These are phyloP conservation scores for Aeoliscus strigatus DNA, from an alignment of 2,797 vertebrate genomes.

Conservation along the genomic window DNA sequence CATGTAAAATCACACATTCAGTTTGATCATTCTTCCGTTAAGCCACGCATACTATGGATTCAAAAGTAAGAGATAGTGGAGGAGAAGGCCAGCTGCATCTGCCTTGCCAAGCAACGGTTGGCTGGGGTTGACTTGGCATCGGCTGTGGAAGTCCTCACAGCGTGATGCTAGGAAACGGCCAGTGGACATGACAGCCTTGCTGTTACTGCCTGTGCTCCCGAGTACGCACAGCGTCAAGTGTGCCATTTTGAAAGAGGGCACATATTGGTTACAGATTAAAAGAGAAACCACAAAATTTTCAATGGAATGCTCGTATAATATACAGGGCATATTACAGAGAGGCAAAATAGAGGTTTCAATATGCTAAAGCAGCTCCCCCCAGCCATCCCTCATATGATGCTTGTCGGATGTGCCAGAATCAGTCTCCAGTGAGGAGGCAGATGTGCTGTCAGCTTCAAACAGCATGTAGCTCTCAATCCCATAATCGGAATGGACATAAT, in stretches of 20 bases:
- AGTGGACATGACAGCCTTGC: slow-evolving; percentile 80
- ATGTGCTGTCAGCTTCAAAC: slow-evolving; percentile 87
- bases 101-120: slow-evolving; percentile 69
- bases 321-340: slow-evolving; percentile 53
- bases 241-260: slow-evolving; percentile 58
- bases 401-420: slow-evolving; percentile 87
- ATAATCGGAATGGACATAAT: slow-evolving; percentile 89
- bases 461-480: slow-evolving; percentile 80
- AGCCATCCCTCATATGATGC: slow-evolving; percentile 79
- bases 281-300: not conserved
- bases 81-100: slow-evolving; percentile 71
- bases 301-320: not conserved
- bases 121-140: slow-evolving; percentile 75
- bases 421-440: slow-evolving; percentile 85
- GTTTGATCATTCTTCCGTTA: slow-evolving; percentile 35
- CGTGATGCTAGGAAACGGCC: slow-evolving; percentile 74
- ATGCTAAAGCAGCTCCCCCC: slow-evolving; percentile 66
- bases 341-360: slow-evolving; percentile 71
- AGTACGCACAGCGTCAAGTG: slow-evolving; percentile 69
- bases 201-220: slow-evolving; percentile 74
- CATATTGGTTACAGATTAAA: slow-evolving; percentile 4
- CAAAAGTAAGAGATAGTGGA: slow-evolving; percentile 66
- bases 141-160: slow-evolving; percentile 79
- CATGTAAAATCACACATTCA: slow-evolving; percentile 14
- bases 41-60: slow-evolving; percentile 55